These are phyloP conservation scores for Erpobdella octoculata DNA, from an alignment of 2,888 invertebrate genomes.

Conservation along the genomic window DNA sequence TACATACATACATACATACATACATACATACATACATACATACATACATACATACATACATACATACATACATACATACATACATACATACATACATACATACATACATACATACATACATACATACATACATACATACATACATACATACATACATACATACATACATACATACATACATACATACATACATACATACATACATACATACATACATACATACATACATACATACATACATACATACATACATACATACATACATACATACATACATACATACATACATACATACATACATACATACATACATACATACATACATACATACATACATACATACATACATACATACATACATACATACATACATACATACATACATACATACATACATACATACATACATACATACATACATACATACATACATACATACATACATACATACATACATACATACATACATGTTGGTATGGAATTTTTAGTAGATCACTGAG, in stretches of 20 bases:
- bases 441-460: neutral
- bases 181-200: neutral
- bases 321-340: neutral
- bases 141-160: neutral
- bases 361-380: neutral
- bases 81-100: slow-evolving; percentile 2
- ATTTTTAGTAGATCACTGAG: too few relatives aligned
- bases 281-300: neutral
- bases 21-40: neutral
- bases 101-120: neutral
- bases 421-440: neutral
- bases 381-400: neutral
- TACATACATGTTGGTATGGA: neutral
- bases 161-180: neutral
- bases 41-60: neutral
- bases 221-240: neutral
- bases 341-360: neutral
- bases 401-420: neutral
- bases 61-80: neutral
- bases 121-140: neutral
- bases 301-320: neutral
- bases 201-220: neutral
- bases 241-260: neutral
- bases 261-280: neutral
- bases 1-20: slow-evolving; percentile 10